A percentile compares a stretch with the other conserved stretches of the same genome.
These are phyloP conservation scores for Dromaius novaehollandiae DNA, from an alignment of 2,113 vertebrate species.

Conservation along the genomic window DNA sequence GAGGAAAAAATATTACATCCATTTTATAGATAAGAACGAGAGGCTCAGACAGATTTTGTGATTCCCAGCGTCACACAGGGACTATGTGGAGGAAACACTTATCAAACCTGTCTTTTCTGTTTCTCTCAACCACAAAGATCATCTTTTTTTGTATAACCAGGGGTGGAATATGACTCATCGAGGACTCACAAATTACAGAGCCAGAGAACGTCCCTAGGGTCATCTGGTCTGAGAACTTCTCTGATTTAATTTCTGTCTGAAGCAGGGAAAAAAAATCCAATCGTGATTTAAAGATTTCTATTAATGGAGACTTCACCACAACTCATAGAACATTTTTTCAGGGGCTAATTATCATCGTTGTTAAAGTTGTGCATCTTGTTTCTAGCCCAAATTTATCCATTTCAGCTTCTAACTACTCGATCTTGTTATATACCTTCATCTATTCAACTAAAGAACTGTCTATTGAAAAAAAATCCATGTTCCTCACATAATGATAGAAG, in stretches of 20 bases:
- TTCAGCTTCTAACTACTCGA: not conserved
- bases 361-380: not conserved
- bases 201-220: not conserved
- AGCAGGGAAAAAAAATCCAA: not conserved
- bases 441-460: not conserved
- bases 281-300: conserved; percentile 21
- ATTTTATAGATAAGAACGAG: not conserved
- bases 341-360: not conserved
- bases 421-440: not conserved
- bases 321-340: conserved; percentile 2
- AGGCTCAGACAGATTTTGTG: not conserved
- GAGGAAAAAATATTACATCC: not conserved
- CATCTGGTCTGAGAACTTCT: not conserved
- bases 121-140: not conserved
- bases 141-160: not conserved
- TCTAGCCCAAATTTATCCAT: not conserved
- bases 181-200: not conserved
- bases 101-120: not conserved
- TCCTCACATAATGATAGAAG: not conserved
- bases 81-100: not conserved
- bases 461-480: not conserved
- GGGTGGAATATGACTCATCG: not conserved
- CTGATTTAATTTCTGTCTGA: conserved; percentile 36
- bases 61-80: not conserved
- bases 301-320: not conserved